Percentiles rank a stretch among this genome's conserved stretches.
Conservation (phyloP, 2,113 vertebrate species). For the Geothlypis trichas region DNA sequence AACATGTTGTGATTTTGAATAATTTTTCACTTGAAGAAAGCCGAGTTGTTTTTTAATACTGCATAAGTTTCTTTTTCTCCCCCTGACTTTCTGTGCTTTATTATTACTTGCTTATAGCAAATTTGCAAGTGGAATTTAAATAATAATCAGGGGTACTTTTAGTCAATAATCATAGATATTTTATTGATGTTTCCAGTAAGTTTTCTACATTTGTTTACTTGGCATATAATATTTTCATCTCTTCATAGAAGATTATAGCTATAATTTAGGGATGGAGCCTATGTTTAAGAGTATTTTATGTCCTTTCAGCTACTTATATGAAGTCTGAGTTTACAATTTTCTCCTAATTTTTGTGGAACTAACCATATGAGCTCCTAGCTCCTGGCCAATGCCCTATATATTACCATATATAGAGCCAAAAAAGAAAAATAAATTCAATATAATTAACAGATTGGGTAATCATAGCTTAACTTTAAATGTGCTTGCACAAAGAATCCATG, state of each 20-base stretch:
- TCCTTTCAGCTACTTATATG: neutral
- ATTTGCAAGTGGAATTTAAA: neutral
- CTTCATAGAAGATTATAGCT: neutral
- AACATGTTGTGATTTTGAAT: neutral
- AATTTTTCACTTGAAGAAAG: neutral
- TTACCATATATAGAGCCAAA: neutral
- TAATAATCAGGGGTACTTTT: neutral
- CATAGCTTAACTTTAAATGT: neutral
- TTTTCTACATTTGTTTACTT: neutral
- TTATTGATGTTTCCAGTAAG: neutral
- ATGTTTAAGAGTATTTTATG: neutral
- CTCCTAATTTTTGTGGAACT: neutral
- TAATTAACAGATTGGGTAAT: neutral
- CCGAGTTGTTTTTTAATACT: neutral
- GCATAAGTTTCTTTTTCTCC: fast-evolving
- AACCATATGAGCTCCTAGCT: neutral
- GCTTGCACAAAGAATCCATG: neutral
- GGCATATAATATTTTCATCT: neutral
- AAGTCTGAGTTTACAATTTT: neutral
- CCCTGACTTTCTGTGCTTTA: neutral
- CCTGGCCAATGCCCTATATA: neutral
- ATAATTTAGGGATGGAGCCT: neutral
- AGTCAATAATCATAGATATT: neutral
- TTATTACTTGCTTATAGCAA: neutral
- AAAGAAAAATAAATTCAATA: neutral